These are phyloP conservation scores for Arrhamphus sclerolepis DNA, from an alignment of 2,797 vertebrate genomes.

Conservation along the genomic window DNA sequence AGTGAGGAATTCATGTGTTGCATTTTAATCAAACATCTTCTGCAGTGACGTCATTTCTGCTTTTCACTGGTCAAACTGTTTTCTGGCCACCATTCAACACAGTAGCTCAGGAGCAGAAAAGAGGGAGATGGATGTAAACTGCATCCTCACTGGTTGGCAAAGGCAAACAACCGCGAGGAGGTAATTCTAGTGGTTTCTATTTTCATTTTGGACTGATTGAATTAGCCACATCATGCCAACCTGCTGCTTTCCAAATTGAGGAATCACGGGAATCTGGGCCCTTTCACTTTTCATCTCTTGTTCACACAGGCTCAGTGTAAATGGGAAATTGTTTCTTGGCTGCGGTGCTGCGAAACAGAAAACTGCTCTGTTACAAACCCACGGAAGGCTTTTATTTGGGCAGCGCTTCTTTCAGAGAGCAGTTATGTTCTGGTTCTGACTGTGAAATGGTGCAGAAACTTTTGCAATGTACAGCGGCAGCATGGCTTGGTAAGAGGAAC, in stretches of 20 bases:
- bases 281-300: constrained; percentile 9
- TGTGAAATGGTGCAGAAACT: constrained; percentile 18
- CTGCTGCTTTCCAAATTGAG: constrained; percentile 35
- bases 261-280: constrained; percentile 38
- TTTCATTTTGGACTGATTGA: constrained; percentile 31
- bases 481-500: not conserved
- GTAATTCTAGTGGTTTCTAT: constrained; percentile 28
- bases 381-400: constrained; percentile 16
- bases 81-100: constrained; percentile 10
- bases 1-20: not conserved
- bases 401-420: constrained; percentile 8
- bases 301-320: constrained; percentile 18
- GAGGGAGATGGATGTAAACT: constrained; percentile 3
- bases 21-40: constrained; percentile 1
- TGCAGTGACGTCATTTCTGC: not conserved
- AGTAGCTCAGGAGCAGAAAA: not conserved
- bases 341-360: constrained; percentile 10
- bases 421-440: constrained; percentile 13
- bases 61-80: constrained; percentile 3
- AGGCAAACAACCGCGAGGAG: not conserved
- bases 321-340: constrained; percentile 35
- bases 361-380: constrained; percentile 24
- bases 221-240: constrained; percentile 37
- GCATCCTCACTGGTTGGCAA: constrained; percentile 7
- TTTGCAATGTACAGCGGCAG: constrained; percentile 14